Conservation (phyloP, 35 echinoderm and acorn worm genomes). For the Heliocidaris tuberculata region DNA sequence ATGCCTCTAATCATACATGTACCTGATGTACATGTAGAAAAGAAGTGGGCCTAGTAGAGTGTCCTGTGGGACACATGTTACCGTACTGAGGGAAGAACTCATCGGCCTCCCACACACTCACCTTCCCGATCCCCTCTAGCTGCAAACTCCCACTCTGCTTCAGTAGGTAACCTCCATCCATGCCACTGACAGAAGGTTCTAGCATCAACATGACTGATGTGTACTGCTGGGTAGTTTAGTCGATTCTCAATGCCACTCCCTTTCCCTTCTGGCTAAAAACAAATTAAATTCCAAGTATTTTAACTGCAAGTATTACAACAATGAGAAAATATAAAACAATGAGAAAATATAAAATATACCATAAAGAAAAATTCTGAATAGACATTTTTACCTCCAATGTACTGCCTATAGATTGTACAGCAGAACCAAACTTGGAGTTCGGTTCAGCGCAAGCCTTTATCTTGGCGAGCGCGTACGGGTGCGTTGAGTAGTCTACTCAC, state of each 20-base stretch:
- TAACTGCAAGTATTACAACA: neutral
- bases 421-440: no score
- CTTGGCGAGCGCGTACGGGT: no score
- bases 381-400: no score
- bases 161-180: slow-evolving; percentile 84
- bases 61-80: neutral
- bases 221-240: slow-evolving; percentile 77
- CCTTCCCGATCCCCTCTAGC: slow-evolving; percentile 77
- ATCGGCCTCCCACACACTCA: neutral
- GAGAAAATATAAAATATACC: no score
- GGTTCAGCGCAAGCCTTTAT: no score
- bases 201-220: slow-evolving; percentile 85
- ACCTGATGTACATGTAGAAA: neutral
- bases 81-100: neutral
- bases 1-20: neutral
- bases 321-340: no score
- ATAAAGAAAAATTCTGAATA: no score
- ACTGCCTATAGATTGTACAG: no score
- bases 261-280: slow-evolving; percentile 81
- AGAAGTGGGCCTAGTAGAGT: neutral
- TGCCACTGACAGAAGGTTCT: slow-evolving; percentile 91
- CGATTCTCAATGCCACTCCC: slow-evolving; percentile 57
- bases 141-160: slow-evolving; percentile 94
- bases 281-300: neutral
- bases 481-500: no score